A percentile compares a stretch with the other conserved stretches of the same genome.
These are phyloP conservation scores for Chaetogeoica ovagalla DNA, from an alignment of 2,888 invertebrate species.

Conservation along the genomic window DNA sequence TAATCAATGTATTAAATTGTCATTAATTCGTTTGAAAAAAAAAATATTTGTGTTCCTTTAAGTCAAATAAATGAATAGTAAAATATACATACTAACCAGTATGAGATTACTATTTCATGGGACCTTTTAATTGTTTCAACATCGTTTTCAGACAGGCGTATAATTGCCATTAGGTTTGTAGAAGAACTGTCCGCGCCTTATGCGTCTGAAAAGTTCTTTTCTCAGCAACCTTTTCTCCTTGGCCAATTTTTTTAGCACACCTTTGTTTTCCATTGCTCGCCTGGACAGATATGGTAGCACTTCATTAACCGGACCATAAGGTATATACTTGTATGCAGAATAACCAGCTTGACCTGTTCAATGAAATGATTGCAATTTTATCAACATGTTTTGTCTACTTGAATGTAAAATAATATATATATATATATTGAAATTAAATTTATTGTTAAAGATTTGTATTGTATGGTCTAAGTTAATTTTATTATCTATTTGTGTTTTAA, in stretches of 20 bases:
- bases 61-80: too few species aligned
- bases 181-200: conserved; percentile 75
- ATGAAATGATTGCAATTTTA: not conserved
- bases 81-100: not conserved
- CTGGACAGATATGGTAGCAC: conserved; percentile 97
- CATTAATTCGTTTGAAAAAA: too few species aligned
- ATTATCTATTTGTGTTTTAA: too few species aligned
- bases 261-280: conserved; percentile 94
- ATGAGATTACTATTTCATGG: not conserved
- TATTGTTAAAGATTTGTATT: too few species aligned
- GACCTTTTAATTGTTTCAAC: not conserved
- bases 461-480: too few species aligned
- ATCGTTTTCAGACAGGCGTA: conserved; percentile 75
- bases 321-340: conserved; percentile 98
- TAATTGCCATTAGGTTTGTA: conserved; percentile 86
- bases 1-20: too few species aligned
- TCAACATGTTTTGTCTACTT: not conserved
- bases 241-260: conserved; percentile 85
- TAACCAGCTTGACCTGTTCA: conserved; percentile 92
- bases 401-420: too few species aligned
- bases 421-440: too few species aligned
- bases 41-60: too few species aligned
- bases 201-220: conserved; percentile 77
- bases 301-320: conserved; percentile 97
- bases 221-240: conserved; percentile 85